Evolutionary conservation across 2,797 vertebrate genomes (phyloP).

Genomic region (Prunella strophiata): DNA sequence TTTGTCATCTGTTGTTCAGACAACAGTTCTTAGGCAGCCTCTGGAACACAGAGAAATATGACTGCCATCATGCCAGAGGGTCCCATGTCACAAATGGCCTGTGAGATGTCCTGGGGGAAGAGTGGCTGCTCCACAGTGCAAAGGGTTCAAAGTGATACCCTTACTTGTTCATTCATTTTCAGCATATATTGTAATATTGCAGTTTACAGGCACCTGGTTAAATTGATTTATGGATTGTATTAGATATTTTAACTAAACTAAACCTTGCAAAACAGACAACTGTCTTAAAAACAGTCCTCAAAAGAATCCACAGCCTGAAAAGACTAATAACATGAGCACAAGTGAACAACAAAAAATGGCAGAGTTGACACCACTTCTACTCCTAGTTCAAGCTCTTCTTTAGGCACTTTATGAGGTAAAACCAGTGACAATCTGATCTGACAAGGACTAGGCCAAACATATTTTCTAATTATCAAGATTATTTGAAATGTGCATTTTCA

Average conservation of each 20-base stretch:
- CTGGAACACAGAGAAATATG: not conserved
- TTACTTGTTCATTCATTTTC: not conserved
- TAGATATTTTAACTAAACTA: not conserved
- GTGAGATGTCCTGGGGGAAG: not conserved
- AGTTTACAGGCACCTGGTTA: not conserved
- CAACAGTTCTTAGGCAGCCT: not conserved
- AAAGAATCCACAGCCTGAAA: not conserved
- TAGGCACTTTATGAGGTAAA: not conserved
- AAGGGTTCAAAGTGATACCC: not conserved
- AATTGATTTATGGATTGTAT: not conserved
- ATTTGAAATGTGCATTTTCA: not conserved
- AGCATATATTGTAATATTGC: not conserved
- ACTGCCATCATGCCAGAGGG: not conserved
- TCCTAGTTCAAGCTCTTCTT: not conserved
- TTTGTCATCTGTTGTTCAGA: not conserved
- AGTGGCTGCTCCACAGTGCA: fast-evolving
- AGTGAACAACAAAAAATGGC: not conserved
- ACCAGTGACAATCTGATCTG: not conserved
- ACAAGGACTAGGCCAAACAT: not conserved
- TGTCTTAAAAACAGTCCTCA: not conserved
- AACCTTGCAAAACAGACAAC: not conserved
- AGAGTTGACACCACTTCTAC: not conserved
- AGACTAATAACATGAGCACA: fast-evolving
- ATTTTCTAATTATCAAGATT: not conserved
- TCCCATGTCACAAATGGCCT: fast-evolving